Base-by-base conservation (phyloP, 2,797 vertebrate genomes). In the Neosalanx taihuensis region DNA sequence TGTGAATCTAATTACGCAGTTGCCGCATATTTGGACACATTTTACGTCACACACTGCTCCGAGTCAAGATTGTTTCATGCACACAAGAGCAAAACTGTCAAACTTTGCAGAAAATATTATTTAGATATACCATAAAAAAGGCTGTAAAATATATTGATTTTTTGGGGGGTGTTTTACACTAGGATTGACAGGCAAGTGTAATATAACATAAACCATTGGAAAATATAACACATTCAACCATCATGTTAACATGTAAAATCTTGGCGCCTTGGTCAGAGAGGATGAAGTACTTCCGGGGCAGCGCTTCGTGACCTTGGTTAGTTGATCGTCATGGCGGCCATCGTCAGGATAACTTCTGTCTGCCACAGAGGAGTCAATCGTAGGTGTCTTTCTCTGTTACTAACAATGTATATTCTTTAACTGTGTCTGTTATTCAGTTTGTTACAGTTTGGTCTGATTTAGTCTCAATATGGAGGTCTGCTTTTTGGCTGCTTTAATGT, bases 331-430 rank as follows among this genome's bases (percentile, higher is more conserved):
- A 94, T 94, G 93, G 92, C 93, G 85, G 85, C 91, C 33, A 75
- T 94, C 29, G 75, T 90, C 13, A 84, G 90, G 81, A 76, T 93
- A 73, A 87, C 86, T 82, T 90, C 85, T 75, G 68, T 89, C 3
- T 93, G 89, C 79, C 84, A 89, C 80, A 87, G 88, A 81, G 92
- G 91, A 74, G 64, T 91, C 35, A 90, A 81, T 67, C 91, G 93
- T 94, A 73, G 86, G 92, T 91, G 35, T 33, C 2, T 57, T 9
- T 31, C 57, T 59, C 10, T 20, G 6, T 26, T n/a, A 20, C 23
- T 26, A 56, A 56, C 51, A n/a, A 1, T n/a, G 51, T 17, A 6
- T 18, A n/a, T 12, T 67, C 33, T 35, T 23, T 9, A 6, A 6
- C 6, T 70, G 0, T 18, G 23, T 41, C 41, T 46, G 2, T 46